Evolutionary conservation across 2,888 invertebrate genomes (phyloP).

Genomic region (Chrysina gloriosa): DNA sequence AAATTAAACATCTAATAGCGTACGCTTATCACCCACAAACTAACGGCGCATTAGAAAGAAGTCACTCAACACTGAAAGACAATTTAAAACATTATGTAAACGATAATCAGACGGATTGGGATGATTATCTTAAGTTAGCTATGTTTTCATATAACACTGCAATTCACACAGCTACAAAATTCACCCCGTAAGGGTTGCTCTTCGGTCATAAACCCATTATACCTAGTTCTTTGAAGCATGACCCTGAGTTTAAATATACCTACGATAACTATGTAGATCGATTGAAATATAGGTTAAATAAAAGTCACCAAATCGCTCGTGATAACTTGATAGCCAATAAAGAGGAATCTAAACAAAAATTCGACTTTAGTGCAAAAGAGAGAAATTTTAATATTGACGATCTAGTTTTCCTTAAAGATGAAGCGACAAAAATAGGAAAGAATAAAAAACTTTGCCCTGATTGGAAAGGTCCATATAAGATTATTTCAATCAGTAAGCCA

Average conservation of each 20-base stretch:
- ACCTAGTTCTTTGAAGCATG: too few species aligned
- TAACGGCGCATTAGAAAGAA: conserved; percentile 55
- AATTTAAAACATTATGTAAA: conserved; percentile 56
- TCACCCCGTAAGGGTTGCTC: too few species aligned
- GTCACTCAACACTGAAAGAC: conserved; percentile 54
- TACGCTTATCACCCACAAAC: conserved; percentile 54
- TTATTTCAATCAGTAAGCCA: too few species aligned
- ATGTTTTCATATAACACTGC: too few species aligned
- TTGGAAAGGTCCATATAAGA: too few species aligned
- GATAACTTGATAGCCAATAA: too few species aligned
- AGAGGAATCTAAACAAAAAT: conserved; percentile 46
- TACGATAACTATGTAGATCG: conserved; percentile 50
- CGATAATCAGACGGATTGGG: too few species aligned
- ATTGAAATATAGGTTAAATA: conserved; percentile 47
- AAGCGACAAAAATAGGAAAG: too few species aligned
- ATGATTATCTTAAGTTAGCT: too few species aligned
- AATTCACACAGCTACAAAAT: too few species aligned
- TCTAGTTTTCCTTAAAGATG: background rate
- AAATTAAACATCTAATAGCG: conserved; percentile 50
- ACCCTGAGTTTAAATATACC: conserved; percentile 51
- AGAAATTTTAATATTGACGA: background rate
- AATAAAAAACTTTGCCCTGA: too few species aligned
- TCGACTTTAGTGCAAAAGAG: conserved; percentile 43
- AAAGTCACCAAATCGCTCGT: conserved; percentile 48
- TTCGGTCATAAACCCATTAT: too few species aligned